Base-by-base conservation (phyloP, 1,140 invertebrate species). In the Bombus confusus region DNA sequence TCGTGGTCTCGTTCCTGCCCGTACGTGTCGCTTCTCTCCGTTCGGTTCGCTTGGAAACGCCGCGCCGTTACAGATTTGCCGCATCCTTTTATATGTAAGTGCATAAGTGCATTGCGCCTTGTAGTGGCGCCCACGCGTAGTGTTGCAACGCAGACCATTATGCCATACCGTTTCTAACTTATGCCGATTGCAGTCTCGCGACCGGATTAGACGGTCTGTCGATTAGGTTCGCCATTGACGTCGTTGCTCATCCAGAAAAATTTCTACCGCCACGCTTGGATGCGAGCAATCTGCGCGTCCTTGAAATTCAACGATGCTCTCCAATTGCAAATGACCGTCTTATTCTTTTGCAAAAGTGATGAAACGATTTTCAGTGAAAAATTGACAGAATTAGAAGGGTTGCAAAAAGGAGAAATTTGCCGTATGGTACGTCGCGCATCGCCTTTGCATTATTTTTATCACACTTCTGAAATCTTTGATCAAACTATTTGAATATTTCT, bases 21-120 rank as follows among this genome's bases (percentile, higher is more conserved):
- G 59, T 39, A 25, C 10, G 13, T 22, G 34, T 68, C 47, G 47
- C 31, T n/a, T 59, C 64, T 79, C 77, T 79, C 47, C 18, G 47
- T 52, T n/a, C 41, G 13, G 10, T 25, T 75, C 39, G 64, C 37
- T 79, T 64, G 52, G 22, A 87, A 69, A 47, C n/a, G 22, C 59
- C 57, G 28, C 57, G 10, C 25, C 25, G 47, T 79, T 69, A 75
- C 68, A 52, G 66, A 87, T 81, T 43, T 64, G 80, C 82, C 74
- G 64, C 73, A 79, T 78, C 82, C 62, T 86, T 85, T n/a, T n/a
- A 62, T 62, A 62, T 22, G 18, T 88, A 86, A 85, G 62, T 59
- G 57, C 66, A 72, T 83, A 87, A 87, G 43, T 43, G 52, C 77
- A 59, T 71, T 22, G 86, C 39, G 69, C 52, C 52, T 74, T 37